phyloP scores from a whole-genome alignment of 2,888 invertebrate genomes.

The Diarsia dahlii region DNA sequence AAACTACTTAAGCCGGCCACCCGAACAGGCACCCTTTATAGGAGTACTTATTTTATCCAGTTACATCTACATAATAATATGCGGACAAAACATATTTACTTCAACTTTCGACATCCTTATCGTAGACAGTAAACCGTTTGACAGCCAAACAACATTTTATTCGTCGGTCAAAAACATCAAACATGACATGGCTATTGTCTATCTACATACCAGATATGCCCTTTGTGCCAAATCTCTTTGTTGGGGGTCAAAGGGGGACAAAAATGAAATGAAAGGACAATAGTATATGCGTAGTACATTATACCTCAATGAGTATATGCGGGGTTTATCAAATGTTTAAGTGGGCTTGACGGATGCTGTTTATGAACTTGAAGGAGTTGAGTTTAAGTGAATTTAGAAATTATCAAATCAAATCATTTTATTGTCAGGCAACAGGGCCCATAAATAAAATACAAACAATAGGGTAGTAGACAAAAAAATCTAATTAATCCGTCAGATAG shows the following conservation, averaged over 20 bases:
- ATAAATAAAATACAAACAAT: too few species aligned
- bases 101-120: neutral
- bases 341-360: neutral
- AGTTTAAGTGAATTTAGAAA: neutral
- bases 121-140: neutral
- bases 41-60: too few species aligned
- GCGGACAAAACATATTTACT: too few species aligned
- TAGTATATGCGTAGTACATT: neutral
- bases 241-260: neutral
- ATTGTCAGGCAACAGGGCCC: too few species aligned
- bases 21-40: too few species aligned
- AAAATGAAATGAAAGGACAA: slow-evolving; percentile 16
- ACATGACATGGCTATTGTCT: neutral
- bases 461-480: too few species aligned
- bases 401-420: too few species aligned
- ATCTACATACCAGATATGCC: slow-evolving; percentile 5
- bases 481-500: too few species aligned
- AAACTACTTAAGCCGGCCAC: too few species aligned
- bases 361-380: neutral
- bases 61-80: too few species aligned
- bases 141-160: neutral
- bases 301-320: too few species aligned
- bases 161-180: neutral
- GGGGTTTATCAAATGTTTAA: neutral
- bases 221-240: slow-evolving; percentile 47